These are phyloP conservation scores for Meta bourneti DNA, from an alignment of 2,888 invertebrate species.

Conservation along the genomic window DNA sequence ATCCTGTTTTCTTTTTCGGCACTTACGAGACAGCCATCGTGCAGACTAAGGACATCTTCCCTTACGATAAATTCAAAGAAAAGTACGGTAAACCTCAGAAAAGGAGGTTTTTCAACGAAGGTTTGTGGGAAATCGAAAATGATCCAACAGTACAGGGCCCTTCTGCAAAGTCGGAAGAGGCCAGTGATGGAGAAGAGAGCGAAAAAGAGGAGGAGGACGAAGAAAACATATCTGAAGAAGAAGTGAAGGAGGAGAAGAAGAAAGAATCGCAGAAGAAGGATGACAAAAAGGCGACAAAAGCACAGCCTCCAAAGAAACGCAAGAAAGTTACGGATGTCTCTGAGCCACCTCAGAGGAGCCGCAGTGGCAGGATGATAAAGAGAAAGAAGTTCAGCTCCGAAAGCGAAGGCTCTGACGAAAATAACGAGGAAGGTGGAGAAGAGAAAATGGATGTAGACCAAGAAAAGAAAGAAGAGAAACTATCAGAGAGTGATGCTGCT, in stretches of 20 bases:
- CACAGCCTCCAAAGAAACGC: constrained; percentile 27
- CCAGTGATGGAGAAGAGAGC: constrained; percentile 11
- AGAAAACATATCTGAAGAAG: constrained; percentile 11
- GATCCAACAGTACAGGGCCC: constrained; percentile 78
- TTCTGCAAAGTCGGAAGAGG: not conserved
- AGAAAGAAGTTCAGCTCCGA: constrained; percentile 82
- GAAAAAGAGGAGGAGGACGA: constrained; percentile 41
- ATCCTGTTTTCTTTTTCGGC: constrained; percentile 92
- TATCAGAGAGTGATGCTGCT: not conserved
- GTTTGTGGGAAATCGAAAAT: constrained; percentile 81
- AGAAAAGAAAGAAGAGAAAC: constrained; percentile 5
- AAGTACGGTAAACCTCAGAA: constrained; percentile 81
- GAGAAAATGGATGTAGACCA: not conserved
- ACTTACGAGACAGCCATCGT: constrained; percentile 87
- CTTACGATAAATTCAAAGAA: constrained; percentile 80
- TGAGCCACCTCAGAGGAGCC: constrained; percentile 81
- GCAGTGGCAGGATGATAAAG: constrained; percentile 88
- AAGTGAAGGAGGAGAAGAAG: not conserved
- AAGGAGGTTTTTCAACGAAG: constrained; percentile 81
- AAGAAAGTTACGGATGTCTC: constrained; percentile 45
- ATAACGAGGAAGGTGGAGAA: constrained; percentile 22
- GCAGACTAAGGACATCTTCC: constrained; percentile 80
- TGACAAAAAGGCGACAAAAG: constrained; percentile 9
- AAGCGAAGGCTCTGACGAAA: constrained; percentile 58
- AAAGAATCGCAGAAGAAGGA: constrained; percentile 51